Evolutionary conservation across 2,797 vertebrate genomes (phyloP), one percentile per base, ranked within the genome.

Genomic region (Acrocephalus scirpaceus): DNA sequence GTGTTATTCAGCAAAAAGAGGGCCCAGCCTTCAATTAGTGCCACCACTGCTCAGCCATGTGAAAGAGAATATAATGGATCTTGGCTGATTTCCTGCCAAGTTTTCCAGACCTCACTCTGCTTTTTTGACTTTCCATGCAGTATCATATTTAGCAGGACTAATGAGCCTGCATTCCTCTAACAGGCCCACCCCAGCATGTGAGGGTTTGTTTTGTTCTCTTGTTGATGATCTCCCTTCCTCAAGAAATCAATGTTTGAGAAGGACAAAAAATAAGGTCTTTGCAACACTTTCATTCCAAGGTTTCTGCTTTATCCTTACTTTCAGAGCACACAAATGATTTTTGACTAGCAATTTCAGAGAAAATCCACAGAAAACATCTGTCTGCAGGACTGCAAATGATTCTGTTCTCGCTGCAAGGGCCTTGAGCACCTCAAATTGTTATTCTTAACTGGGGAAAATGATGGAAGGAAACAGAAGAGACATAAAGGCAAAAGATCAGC

Each of bases 81-180:
- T 72, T 61, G 92, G 88, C 93, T 93, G 80, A 66, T 72, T 91
- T 91, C 57, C 94, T 97, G 94, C 95, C 93, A 96, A 89, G 74
- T 90, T 91, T 88, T 73, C 81, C 94, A 94, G 95, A 87, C 71
- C 92, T 92, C 88, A 61, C 67, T 95, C 81, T 94, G 93, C 79
- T 95, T 93, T 95, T 95, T 67, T 92, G 92, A 92, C 89, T 96
- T 93, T n/a, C 62, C 62, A 70, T 0, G 1, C 58, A 72, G 60
- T 67, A 90, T 92, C 88, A 75, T 47, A 83, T 95, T 96, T 85
- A 97, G 95, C 72, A 95, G 92, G 71, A 76, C 92, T 97, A 96
- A 97, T 84, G 92, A 96, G 78, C 62, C 93, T 87, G 45, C 88
- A 91, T 96, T 96, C 95, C 75, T 91, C 91, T 74, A 84, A 89